A percentile compares a stretch with the other conserved stretches of the same genome.
Evolutionary conservation across 2,113 vertebrate species (phyloP).

Genomic region (Gymnobelideus leadbeateri): DNA sequence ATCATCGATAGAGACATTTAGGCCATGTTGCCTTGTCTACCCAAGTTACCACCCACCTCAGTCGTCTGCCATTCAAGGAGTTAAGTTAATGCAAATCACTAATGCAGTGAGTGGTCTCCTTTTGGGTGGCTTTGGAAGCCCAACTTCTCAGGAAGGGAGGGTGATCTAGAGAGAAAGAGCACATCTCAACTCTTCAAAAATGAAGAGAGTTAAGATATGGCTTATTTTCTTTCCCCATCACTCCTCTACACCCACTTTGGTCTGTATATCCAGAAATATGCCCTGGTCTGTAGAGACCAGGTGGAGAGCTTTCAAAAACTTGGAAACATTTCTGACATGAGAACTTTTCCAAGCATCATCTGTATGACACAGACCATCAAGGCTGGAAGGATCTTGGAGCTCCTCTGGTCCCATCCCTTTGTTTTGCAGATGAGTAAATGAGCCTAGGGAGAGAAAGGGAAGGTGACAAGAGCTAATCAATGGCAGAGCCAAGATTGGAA

Average conservation of each 20-base stretch:
- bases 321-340: not conserved
- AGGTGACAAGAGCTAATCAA: not conserved
- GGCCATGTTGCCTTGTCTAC: not conserved
- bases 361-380: not conserved
- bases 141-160: not conserved
- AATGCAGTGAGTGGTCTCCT: not conserved
- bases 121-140: not conserved
- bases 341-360: not conserved
- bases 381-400: not conserved
- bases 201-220: not conserved
- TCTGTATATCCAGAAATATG: not conserved
- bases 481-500: not conserved
- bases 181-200: not conserved
- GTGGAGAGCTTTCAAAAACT: constrained; percentile 29
- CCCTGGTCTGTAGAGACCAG: not conserved
- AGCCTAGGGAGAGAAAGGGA: not conserved
- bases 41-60: not conserved
- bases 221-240: not conserved
- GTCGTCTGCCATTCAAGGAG: not conserved
- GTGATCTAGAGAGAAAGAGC: not conserved
- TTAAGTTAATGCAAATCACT: not conserved
- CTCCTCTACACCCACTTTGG: not conserved
- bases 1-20: not conserved
- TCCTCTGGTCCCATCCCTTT: not conserved
- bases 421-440: not conserved